Conservation (phyloP, 2,888 invertebrate species). For the Teleiodes luculella region DNA sequence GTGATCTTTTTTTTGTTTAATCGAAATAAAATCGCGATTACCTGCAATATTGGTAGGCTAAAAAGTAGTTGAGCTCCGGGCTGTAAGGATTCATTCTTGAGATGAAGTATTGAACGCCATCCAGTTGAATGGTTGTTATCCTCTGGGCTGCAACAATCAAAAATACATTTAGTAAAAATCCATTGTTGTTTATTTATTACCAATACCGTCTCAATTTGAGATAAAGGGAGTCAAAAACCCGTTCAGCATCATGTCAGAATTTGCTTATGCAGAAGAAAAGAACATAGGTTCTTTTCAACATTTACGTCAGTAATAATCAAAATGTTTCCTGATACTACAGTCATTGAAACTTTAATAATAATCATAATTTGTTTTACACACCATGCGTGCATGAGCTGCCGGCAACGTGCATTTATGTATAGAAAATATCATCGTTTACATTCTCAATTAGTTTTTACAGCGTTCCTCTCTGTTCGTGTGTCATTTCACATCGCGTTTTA, state of each 20-base stretch:
- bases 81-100: conserved; percentile 93
- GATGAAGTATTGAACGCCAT: conserved; percentile 91
- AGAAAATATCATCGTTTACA: conserved; percentile 10
- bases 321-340: neutral
- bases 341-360: neutral
- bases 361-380: conserved; percentile 1
- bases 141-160: conserved; percentile 84
- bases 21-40: conserved; percentile 29
- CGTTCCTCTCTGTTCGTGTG: neutral
- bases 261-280: neutral
- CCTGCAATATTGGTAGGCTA: conserved; percentile 92
- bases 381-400: conserved; percentile 3
- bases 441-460: conserved; percentile 10
- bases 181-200: no score
- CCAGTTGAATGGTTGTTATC: conserved; percentile 91
- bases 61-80: conserved; percentile 90
- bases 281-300: neutral
- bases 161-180: conserved; percentile 11
- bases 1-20: neutral
- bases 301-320: neutral
- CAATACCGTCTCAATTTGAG: neutral
- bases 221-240: neutral
- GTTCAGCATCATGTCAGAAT: neutral
- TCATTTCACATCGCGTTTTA: conserved; percentile 5
- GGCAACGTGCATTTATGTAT: neutral